A percentile compares a stretch with the other conserved stretches of the same genome.
Conservation (phyloP, 1,140 invertebrate genomes). For the Neotoxoptera formosana region DNA sequence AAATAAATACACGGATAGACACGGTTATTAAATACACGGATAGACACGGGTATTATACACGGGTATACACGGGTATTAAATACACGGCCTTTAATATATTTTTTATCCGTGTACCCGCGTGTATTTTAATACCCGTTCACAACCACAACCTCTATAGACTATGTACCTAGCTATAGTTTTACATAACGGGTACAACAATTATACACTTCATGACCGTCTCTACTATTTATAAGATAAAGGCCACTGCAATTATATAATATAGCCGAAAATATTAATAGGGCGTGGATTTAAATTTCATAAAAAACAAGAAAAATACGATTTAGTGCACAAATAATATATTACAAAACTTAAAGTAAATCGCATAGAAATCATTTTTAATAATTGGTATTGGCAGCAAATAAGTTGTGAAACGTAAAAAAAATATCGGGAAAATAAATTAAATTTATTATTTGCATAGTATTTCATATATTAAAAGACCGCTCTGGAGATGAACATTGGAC, state of each 20-base stretch:
- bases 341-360: no score
- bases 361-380: not conserved
- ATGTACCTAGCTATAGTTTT: no score
- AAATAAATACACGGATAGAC: no score
- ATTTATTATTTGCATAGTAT: not conserved
- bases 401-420: not conserved
- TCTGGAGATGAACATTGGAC: not conserved
- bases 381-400: not conserved
- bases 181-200: not conserved
- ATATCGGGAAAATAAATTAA: not conserved
- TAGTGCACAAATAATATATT: not conserved
- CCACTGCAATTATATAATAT: not conserved
- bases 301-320: not conserved
- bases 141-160: no score
- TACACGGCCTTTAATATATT: no score
- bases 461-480: slow-evolving; percentile 2
- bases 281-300: not conserved
- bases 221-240: not conserved
- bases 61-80: no score
- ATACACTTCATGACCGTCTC: not conserved
- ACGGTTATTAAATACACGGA: no score
- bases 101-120: no score
- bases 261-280: not conserved
- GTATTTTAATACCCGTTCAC: no score
- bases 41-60: no score